Evolutionary conservation across 2,113 vertebrate species (phyloP), one percentile per base, ranked within the genome.

Genomic region (Orthonyx spaldingii): DNA sequence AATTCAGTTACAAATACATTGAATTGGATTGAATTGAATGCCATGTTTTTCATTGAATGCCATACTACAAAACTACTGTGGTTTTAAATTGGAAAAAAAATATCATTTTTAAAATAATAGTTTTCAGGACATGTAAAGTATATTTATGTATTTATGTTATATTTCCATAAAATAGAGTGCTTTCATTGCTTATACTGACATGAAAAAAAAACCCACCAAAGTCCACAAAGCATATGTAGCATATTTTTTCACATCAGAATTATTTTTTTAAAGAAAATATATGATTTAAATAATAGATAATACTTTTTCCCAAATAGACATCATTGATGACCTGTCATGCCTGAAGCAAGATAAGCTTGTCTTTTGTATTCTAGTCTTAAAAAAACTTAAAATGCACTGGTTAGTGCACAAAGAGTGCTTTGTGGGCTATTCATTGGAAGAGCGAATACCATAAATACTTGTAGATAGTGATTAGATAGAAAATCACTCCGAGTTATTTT

Each of bases 391-490:
- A 96, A 70, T 92, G 39, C 64, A 71, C 63, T 90, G 81, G 79
- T 91, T 95, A 82, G 78, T 90, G 53, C 95, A 97, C 92, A 98
- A 98, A 98, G 97, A 96, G 64, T 94, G 65, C 95, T 97, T 97
- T 98, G 94, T 97, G 70, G 44, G 27, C 56, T 96, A 69, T 96
- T 95, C 65, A 95, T 96, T 97, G 96, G 95, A 98, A 96, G 94
- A 98, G 89, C 60, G 77, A 98, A 98, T 98, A 97, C 98, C 97
- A 95, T 69, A 95, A 97, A 98, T 98, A 98, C 97, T 98, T 98
- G 96, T 97, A 98, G 98, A 98, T 98, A 97, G 97, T 98, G 98
- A 98, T 98, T 98, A 98, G 96, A 98, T 97, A 97, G 95, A 95
- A 98, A 98, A 98, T 97, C 96, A 87, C 84, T 93, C 60, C 0